A percentile compares a stretch with the other conserved stretches of the same genome.
Conservation (phyloP, 2,888 invertebrate species). For the Chymomyza amoena region DNA sequence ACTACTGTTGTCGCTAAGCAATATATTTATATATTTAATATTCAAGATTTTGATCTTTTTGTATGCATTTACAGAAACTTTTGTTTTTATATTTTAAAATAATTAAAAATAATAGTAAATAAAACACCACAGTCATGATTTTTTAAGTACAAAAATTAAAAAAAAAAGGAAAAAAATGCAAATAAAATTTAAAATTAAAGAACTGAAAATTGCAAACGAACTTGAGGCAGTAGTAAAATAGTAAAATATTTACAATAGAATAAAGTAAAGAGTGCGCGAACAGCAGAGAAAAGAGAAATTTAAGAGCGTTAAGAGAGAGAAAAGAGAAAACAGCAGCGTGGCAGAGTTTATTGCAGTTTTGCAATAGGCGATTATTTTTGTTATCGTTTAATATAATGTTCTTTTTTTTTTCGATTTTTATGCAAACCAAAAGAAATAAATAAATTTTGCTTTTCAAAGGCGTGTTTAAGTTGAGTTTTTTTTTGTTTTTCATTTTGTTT, state of each 20-base stretch:
- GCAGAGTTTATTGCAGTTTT: slow-evolving; percentile 7
- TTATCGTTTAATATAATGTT: slow-evolving; percentile 2
- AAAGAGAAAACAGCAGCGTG: not conserved
- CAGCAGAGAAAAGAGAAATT: not conserved
- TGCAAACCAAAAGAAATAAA: slow-evolving; percentile 56
- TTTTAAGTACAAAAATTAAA: slow-evolving; percentile 42
- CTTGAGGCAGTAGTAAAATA: slow-evolving; percentile 2
- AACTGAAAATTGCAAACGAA: slow-evolving; percentile 11
- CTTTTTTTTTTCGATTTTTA: slow-evolving; percentile 28
- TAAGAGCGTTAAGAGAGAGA: slow-evolving; percentile 12
- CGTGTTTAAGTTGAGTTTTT: slow-evolving; percentile 22
- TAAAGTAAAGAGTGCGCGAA: not conserved
- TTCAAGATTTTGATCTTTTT: no score
- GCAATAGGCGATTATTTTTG: slow-evolving; percentile 14
- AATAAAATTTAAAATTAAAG: not conserved
- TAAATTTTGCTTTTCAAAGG: slow-evolving; percentile 37
- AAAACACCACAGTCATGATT: slow-evolving; percentile 76
- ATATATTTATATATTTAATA: not conserved
- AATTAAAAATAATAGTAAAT: slow-evolving; percentile 70
- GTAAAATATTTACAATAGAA: slow-evolving; percentile 26
- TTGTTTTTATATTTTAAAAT: slow-evolving; percentile 41
- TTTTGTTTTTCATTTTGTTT: slow-evolving; percentile 5
- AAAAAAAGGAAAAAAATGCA: slow-evolving; percentile 40
- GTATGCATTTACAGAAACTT: not conserved
- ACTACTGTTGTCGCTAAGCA: not conserved